Evolutionary conservation across 2,888 invertebrate species (phyloP).

Genomic region (Crepidodera aurea): DNA sequence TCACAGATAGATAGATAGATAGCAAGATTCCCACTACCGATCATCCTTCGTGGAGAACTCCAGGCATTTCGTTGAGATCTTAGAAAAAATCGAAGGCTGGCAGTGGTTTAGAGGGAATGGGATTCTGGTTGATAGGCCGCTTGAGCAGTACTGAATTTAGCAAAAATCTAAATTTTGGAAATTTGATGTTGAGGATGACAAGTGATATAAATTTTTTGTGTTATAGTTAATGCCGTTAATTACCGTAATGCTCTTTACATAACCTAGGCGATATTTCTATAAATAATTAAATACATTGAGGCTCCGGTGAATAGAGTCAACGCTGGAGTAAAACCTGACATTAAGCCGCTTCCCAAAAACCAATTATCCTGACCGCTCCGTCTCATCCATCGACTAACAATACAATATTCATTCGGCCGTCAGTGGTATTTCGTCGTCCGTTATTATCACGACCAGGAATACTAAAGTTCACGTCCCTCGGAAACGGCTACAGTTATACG

Average conservation of each 20-base stretch:
- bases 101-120: too few species aligned
- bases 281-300: constrained; percentile 20
- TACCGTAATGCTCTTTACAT: background rate
- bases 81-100: too few species aligned
- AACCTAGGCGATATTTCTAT: background rate
- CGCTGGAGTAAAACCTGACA: constrained; percentile 30
- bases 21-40: too few species aligned
- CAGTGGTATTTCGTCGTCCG: background rate
- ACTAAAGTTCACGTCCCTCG: constrained; percentile 11
- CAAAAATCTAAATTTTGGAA: too few species aligned
- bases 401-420: constrained; percentile 31
- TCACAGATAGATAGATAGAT: too few species aligned
- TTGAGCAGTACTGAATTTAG: too few species aligned
- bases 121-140: too few species aligned
- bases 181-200: too few species aligned
- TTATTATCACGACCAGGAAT: background rate
- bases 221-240: too few species aligned
- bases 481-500: background rate
- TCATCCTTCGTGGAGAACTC: too few species aligned
- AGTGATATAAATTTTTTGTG: too few species aligned
- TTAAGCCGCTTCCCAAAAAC: constrained; percentile 35
- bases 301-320: constrained; percentile 14
- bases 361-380: constrained; percentile 36
- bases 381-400: constrained; percentile 34
- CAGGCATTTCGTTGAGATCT: too few species aligned